phyloP scores from a whole-genome alignment of 2,888 invertebrate genomes.

The Holacanthella duospinosa region DNA sequence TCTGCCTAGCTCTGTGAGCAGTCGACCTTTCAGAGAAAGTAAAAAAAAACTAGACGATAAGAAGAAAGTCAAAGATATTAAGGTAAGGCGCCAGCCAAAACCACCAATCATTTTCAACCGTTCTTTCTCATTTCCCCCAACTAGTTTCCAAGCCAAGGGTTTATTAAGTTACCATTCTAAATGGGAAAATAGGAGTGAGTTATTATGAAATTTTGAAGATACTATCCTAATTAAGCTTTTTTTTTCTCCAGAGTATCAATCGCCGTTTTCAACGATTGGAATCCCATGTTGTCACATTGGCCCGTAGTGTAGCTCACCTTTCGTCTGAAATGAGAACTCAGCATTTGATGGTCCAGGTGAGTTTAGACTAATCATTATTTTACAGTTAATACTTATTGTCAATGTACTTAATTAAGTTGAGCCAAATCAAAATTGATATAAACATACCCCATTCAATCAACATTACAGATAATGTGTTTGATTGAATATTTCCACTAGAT shows the following conservation, averaged over 20 bases:
- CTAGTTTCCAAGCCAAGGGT: not conserved
- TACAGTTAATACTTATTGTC: no score
- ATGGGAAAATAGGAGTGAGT: no score
- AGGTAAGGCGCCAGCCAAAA: conserved; percentile 46
- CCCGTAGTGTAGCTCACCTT: conserved; percentile 78
- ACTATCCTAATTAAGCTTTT: no score
- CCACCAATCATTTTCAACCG: not conserved
- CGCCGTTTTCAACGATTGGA: conserved; percentile 78
- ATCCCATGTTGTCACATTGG: conserved; percentile 81
- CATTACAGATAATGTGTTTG: no score
- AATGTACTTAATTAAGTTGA: no score
- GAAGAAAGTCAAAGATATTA: conserved; percentile 61
- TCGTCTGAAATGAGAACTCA: conserved; percentile 85
- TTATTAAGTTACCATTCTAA: no score
- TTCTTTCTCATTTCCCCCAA: not conserved
- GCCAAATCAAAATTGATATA: no score
- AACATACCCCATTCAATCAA: no score
- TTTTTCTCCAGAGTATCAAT: conserved; percentile 56
- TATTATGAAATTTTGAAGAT: no score
- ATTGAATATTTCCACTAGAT: no score
- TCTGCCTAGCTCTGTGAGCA: conserved; percentile 69
- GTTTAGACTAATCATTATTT: conserved; percentile 14
- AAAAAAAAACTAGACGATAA: conserved; percentile 57
- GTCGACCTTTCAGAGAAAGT: conserved; percentile 62
- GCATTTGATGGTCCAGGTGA: conserved; percentile 65